Evolutionary conservation across 2,888 invertebrate species (phyloP).

Genomic region (Teinopalpus imperialis): DNA sequence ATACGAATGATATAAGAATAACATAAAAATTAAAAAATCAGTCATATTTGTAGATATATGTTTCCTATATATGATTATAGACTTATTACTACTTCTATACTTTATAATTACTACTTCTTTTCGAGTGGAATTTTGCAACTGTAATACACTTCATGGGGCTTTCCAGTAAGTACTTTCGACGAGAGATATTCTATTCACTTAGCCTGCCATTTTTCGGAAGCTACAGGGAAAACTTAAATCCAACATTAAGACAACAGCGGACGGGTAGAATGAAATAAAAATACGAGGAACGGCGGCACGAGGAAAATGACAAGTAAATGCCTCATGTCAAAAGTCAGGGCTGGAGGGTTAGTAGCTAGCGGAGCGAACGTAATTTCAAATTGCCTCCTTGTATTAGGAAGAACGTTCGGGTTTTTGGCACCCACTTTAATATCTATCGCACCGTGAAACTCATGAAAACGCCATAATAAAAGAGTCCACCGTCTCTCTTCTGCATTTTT

Average conservation of each 20-base stretch:
- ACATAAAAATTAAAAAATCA: too few relatives aligned
- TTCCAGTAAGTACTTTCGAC: too few relatives aligned
- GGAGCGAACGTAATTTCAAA: slow-evolving; percentile 59
- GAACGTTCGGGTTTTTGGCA: slow-evolving; percentile 47
- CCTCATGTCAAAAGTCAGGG: slow-evolving; percentile 40
- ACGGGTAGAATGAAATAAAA: slow-evolving; percentile 33
- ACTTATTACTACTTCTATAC: too few relatives aligned
- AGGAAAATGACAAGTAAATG: slow-evolving; percentile 43
- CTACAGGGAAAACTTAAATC: slow-evolving; percentile 20
- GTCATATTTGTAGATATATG: too few relatives aligned
- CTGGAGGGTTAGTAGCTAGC: slow-evolving; percentile 40
- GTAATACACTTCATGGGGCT: too few relatives aligned
- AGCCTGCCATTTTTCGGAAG: neutral
- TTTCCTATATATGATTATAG: too few relatives aligned
- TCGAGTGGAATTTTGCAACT: too few relatives aligned
- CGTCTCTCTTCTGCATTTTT: slow-evolving; percentile 24
- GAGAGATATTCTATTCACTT: too few relatives aligned
- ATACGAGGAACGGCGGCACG: slow-evolving; percentile 37
- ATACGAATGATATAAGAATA: too few relatives aligned
- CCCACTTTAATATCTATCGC: slow-evolving; percentile 51
- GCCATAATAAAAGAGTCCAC: slow-evolving; percentile 26
- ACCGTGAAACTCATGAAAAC: slow-evolving; percentile 29
- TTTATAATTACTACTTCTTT: too few relatives aligned
- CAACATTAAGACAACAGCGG: slow-evolving; percentile 22
- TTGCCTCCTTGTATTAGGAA: slow-evolving; percentile 52